These are phyloP conservation scores for Stercorarius parasiticus DNA, from an alignment of 2,113 vertebrate genomes.

Conservation along the genomic window DNA sequence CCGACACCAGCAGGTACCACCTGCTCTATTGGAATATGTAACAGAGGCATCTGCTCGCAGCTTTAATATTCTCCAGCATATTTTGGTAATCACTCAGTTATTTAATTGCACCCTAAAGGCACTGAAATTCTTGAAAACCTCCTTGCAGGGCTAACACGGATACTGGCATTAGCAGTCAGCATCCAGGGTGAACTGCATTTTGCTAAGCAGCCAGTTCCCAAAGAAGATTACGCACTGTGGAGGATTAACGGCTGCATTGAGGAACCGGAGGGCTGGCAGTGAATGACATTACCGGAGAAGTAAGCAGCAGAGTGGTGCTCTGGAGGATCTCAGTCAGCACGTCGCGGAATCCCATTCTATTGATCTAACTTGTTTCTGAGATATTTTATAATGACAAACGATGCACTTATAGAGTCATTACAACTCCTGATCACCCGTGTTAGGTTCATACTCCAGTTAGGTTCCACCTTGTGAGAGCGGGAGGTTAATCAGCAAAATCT, in stretches of 20 bases:
- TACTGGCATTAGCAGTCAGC: neutral
- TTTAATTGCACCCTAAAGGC: conserved; percentile 47
- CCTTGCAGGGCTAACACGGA: neutral
- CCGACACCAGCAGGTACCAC: conserved; percentile 2
- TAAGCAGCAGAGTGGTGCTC: neutral
- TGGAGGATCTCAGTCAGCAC: neutral
- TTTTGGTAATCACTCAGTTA: conserved; percentile 29
- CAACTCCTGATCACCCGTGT: neutral
- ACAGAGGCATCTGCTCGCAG: conserved; percentile 39
- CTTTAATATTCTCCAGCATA: conserved; percentile 32
- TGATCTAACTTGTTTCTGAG: conserved; percentile 17
- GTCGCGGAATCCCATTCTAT: conserved; percentile 5
- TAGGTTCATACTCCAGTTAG: conserved; percentile 20
- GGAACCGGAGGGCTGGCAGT: neutral
- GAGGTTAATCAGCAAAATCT: conserved; percentile 40
- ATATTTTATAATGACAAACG: conserved; percentile 21
- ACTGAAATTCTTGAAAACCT: neutral
- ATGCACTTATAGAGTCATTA: neutral
- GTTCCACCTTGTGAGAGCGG: neutral
- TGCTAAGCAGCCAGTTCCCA: conserved; percentile 19
- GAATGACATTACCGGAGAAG: neutral
- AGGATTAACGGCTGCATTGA: conserved; percentile 10
- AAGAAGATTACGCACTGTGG: conserved; percentile 35
- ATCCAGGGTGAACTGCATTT: conserved; percentile 11
- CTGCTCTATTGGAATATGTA: conserved; percentile 20